phyloP scores from a whole-genome alignment of 2,888 invertebrate genomes.

The Dexiosoma caninum region DNA sequence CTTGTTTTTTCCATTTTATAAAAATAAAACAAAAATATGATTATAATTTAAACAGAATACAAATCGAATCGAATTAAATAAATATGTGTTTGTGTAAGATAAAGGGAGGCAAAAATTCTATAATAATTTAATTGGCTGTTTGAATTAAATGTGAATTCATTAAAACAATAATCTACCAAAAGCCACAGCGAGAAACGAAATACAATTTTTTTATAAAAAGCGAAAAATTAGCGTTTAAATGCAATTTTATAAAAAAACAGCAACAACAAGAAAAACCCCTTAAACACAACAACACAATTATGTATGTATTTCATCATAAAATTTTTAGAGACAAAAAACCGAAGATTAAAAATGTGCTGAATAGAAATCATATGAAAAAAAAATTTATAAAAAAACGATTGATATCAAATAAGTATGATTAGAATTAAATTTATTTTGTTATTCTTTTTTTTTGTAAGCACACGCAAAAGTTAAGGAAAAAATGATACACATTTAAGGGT shows the following conservation, averaged over 20 bases:
- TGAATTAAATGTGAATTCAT: conserved; percentile 63
- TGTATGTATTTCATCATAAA: conserved; percentile 65
- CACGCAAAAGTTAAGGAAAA: conserved; percentile 50
- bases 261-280: conserved; percentile 40
- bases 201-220: conserved; percentile 67
- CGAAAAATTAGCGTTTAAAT: conserved; percentile 76
- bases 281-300: conserved; percentile 69
- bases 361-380: conserved; percentile 27
- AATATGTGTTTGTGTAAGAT: conserved; percentile 8
- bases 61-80: conserved; percentile 47
- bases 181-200: conserved; percentile 18
- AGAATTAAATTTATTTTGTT: conserved; percentile 62
- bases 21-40: conserved; percentile 34
- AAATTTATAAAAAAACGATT: conserved; percentile 59
- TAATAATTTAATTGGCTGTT: conserved; percentile 61
- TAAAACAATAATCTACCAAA: conserved; percentile 49
- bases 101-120: conserved; percentile 40
- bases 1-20: conserved; percentile 4
- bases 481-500: conserved; percentile 36
- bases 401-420: conserved; percentile 65
- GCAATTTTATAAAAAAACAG: conserved; percentile 71
- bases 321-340: conserved; percentile 42
- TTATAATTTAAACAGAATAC: conserved; percentile 58
- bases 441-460: conserved; percentile 14
- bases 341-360: conserved; percentile 47